These are phyloP conservation scores for Sminthurinus signatus DNA, from an alignment of 1,140 invertebrate genomes.

Conservation along the genomic window DNA sequence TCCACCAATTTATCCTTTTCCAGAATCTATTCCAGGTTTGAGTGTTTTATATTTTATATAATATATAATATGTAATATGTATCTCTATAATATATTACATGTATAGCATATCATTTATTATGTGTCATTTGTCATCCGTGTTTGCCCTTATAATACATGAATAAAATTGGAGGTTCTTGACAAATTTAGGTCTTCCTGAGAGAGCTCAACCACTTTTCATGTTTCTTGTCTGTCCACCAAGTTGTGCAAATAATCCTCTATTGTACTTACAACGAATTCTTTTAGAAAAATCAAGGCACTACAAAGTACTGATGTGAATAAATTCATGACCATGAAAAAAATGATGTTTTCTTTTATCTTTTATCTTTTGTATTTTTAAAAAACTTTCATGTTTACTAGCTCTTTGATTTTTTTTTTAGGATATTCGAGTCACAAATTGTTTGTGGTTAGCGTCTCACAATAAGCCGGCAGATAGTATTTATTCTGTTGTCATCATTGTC, in stretches of 20 bases:
- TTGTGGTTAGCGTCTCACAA: constrained; percentile 25
- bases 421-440: constrained; percentile 34
- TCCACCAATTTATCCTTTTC: constrained; percentile 21
- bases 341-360: no score
- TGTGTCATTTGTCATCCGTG: no score
- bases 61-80: no score
- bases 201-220: constrained; percentile 23
- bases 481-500: constrained; percentile 27
- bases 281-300: constrained; percentile 17
- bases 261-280: constrained; percentile 22
- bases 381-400: no score
- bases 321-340: no score
- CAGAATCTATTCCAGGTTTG: constrained; percentile 29
- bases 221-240: constrained; percentile 21
- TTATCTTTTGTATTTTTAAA: no score
- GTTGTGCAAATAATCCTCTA: constrained; percentile 16
- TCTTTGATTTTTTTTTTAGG: constrained; percentile 6
- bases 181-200: no score
- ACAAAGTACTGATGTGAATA: constrained; percentile 15
- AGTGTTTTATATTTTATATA: no score
- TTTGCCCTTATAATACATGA: no score
- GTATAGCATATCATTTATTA: no score
- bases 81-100: no score
- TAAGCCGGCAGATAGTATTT: not conserved
- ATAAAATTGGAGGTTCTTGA: no score